A percentile compares a stretch with the other conserved stretches of the same genome.
Evolutionary conservation across 2,888 invertebrate species (phyloP).

Genomic region (Eulithis testata): DNA sequence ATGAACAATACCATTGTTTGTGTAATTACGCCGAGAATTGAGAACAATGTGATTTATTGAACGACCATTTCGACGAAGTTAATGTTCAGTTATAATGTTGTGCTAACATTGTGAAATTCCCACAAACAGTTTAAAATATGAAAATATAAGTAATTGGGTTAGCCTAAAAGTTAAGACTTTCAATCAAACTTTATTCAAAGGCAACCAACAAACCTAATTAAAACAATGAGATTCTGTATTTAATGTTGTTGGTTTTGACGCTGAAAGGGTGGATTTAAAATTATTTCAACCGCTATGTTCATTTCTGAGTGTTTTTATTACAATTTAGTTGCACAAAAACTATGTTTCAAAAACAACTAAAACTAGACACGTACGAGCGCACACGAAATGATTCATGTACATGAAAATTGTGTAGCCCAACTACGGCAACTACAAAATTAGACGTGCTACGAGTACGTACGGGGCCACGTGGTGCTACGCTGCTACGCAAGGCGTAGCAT

Average conservation of each 20-base stretch:
- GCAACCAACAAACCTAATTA: constrained; percentile 40
- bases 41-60: constrained; percentile 33
- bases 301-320: not conserved
- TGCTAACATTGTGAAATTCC: constrained; percentile 18
- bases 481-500: too few species aligned
- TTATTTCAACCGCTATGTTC: constrained; percentile 2
- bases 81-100: constrained; percentile 22
- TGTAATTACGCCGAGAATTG: constrained; percentile 18
- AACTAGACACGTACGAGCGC: too few species aligned
- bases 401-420: too few species aligned
- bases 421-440: too few species aligned
- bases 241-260: constrained; percentile 37
- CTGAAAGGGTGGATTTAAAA: constrained; percentile 11
- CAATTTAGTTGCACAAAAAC: not conserved
- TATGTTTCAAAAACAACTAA: too few species aligned
- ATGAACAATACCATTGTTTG: constrained; percentile 38
- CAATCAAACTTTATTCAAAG: constrained; percentile 38
- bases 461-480: too few species aligned
- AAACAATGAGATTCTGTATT: constrained; percentile 38
- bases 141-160: constrained; percentile 34
- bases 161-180: constrained; percentile 36
- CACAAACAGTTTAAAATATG: constrained; percentile 31
- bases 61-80: constrained; percentile 25
- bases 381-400: too few species aligned
- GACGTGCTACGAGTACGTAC: too few species aligned